Evolutionary conservation across 1,140 invertebrate species (phyloP).

Genomic region (Drosophila mojavensis): DNA sequence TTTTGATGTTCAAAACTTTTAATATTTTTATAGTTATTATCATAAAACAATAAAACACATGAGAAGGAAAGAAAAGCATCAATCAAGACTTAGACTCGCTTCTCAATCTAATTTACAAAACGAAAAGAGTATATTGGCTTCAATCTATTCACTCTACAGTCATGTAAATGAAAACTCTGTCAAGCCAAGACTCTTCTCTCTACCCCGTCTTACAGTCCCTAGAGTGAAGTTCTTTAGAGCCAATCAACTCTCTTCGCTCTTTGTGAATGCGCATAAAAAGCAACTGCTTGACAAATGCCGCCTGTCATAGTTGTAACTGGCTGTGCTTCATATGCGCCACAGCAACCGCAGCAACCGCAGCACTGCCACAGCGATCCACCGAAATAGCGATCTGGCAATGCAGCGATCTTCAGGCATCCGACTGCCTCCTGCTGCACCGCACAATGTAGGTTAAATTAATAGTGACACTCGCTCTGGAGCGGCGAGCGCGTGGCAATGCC

Average conservation of each 20-base stretch:
- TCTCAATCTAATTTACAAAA: too few relatives aligned
- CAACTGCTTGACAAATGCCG: constrained; percentile 54
- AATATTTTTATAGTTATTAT: too few relatives aligned
- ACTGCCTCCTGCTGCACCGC: constrained; percentile 17
- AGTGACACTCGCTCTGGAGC: constrained; percentile 65
- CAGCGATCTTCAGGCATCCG: not conserved
- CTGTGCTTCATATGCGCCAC: constrained; percentile 36
- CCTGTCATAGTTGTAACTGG: constrained; percentile 61
- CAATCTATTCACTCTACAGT: too few relatives aligned
- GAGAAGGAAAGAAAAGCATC: too few relatives aligned
- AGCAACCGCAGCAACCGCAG: constrained; percentile 1
- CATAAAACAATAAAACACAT: too few relatives aligned
- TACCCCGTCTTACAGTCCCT: too few relatives aligned
- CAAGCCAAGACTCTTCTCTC: too few relatives aligned
- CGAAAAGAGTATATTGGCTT: too few relatives aligned
- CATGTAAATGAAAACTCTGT: too few relatives aligned
- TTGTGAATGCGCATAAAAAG: not conserved
- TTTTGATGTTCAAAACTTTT: too few relatives aligned
- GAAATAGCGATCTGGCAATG: constrained; percentile 4
- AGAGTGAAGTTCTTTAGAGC: not conserved
- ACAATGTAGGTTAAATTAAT: constrained; percentile 78
- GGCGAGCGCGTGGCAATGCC: constrained; percentile 38
- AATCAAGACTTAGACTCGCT: too few relatives aligned
- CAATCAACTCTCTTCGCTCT: not conserved
- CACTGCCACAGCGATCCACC: not conserved